Evolutionary conservation across 2,888 invertebrate species (phyloP), one percentile per base, ranked within the genome.

Genomic region (Torymus aiolomorphi): DNA sequence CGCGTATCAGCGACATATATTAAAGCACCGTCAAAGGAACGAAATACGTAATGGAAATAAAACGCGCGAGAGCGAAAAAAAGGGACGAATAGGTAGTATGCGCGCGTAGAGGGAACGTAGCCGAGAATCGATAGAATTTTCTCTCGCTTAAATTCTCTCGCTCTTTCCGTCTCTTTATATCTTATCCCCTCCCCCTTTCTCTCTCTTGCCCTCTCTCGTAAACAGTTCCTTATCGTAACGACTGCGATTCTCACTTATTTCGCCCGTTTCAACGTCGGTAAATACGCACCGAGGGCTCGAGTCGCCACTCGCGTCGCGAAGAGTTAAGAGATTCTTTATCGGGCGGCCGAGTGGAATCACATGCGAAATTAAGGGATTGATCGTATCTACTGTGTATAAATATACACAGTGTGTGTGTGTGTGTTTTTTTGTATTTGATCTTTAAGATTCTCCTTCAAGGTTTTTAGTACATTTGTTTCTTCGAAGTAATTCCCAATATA

Each of bases 71-170:
- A 42, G 42, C 42, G 42, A 20, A 5, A 10, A 42, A 42, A 42
- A 42, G 42, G 8, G 42, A 42, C 42, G 42, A 42, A 8, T 42
- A 42, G 42, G 42, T 42, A 10, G 42, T 42, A 10, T 42, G 42
- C 42, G 42, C 42, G 42, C 42, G 72, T 14, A 63, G 42, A 16
- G 59, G 72, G 18, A 54, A 24, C 67, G 81, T 84, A 85, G 83
- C 84, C 80, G 82, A 84, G 76, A 85, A 85, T 85, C 85, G 82
- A 85, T 84, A 84, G 82, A 85, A 84, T 85, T 84, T 83, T 80
- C 80, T 82, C 76, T 76, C 79, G 80, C 75, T 82, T 76, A 75
- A 54, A 74, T 72, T 76, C 42, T 51, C 75, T 56, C 24, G 82
- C 78, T 78, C 81, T 82, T 82, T 80, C 82, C 83, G 83, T 81